Evolutionary conservation across 2,797 vertebrate genomes (phyloP).

Genomic region (Thunnus albacares): DNA sequence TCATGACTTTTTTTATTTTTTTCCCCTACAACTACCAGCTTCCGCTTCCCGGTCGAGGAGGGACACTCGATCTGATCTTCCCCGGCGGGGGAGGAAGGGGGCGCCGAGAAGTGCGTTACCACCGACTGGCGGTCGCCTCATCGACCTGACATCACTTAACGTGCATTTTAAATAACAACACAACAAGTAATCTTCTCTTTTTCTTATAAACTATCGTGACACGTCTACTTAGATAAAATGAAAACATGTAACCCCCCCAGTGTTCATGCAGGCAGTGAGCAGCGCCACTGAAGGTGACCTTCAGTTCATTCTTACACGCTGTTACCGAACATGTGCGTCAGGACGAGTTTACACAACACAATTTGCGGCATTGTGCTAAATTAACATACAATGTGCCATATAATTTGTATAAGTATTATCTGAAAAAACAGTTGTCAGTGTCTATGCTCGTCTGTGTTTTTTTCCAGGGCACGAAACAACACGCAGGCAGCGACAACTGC

Average conservation of each 20-base stretch:
- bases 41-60: slow-evolving; percentile 88
- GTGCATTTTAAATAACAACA: accelerated
- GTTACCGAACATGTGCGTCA: slow-evolving; percentile 81
- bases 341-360: background rate
- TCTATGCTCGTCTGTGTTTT: background rate
- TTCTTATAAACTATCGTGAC: accelerated
- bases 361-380: background rate
- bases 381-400: background rate
- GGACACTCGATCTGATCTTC: slow-evolving; percentile 48
- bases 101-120: too few relatives aligned
- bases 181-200: background rate
- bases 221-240: accelerated
- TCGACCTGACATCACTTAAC: background rate
- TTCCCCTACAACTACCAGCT: slow-evolving; percentile 52
- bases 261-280: slow-evolving; percentile 57
- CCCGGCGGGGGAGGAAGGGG: slow-evolving; percentile 12
- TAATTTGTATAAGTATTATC: accelerated
- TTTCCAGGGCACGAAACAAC: background rate
- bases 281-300: slow-evolving; percentile 90
- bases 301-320: slow-evolving; percentile 79
- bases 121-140: background rate
- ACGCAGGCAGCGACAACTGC: background rate
- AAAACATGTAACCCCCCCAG: slow-evolving; percentile 25
- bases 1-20: slow-evolving; percentile 74
- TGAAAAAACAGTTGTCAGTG: background rate